Base-by-base conservation (phyloP, 2,888 invertebrate species). In the Anthophora plumipes region DNA sequence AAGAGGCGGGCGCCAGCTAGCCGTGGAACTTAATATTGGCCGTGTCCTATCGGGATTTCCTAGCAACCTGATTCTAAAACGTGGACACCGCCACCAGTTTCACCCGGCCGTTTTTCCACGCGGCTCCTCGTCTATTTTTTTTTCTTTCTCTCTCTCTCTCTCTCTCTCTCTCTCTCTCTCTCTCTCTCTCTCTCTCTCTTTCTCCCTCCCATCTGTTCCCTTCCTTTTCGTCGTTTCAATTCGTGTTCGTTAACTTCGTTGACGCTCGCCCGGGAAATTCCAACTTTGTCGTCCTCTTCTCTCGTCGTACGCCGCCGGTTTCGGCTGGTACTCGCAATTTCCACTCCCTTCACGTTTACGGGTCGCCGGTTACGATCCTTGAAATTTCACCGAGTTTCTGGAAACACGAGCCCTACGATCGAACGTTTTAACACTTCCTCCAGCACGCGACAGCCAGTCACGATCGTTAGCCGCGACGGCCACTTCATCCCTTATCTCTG, bases 241-340 rank as follows among this genome's bases (percentile, higher is more conserved):
- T 74, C 76, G 77, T 22, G 52, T 75, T 77, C 84, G 80, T 84
- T 78, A 84, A 78, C 80, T 83, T 80, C 78, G 73, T 85, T 76
- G 80, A 82, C 80, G 70, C 66, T 67, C 69, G 69, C 50, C 63
- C 59, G 63, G 80, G 64, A 78, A 82, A 87, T 75, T 82, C 71
- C 66, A 84, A 87, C 87, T 80, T 82, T 63, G 57, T 41, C 67
- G 25, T 25, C 9, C 2, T 31, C 7, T 25, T 41, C 41, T 31
- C 61, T 31, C n/a, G 61, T 14, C 54, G 17, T n/a, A 6, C 46
- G 46, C 17, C 46, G 52, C 66, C 48, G 59, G 54, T 61, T 70
- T 50, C 66, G 70, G 48, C 48, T 37, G 39, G 54, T 17, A 43
- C 76, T 66, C 74, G 75, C 77, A 86, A 86, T 82, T 86, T 75